Evolutionary conservation across 2,797 vertebrate genomes (phyloP).

Genomic region (Arnoldichthys spilopterus): DNA sequence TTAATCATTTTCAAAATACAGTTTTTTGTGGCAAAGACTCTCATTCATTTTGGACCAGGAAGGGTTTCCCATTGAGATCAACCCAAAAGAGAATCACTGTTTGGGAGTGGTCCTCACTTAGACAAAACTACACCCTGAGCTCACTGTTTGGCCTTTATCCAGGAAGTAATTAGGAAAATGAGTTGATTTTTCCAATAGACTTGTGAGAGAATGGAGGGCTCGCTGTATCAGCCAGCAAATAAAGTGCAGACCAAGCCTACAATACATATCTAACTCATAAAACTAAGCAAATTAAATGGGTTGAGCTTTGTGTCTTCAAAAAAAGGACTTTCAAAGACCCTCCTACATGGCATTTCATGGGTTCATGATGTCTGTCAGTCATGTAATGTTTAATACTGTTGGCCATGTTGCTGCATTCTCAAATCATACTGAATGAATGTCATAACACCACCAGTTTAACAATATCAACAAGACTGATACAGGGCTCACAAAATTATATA

Average conservation of each 20-base stretch:
- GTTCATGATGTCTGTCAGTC: background rate
- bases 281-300: background rate
- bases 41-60: no score
- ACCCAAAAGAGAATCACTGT: background rate
- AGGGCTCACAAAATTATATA: background rate
- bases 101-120: background rate
- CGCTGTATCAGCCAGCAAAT: background rate
- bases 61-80: no score
- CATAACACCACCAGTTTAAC: background rate
- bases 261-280: background rate
- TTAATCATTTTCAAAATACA: no score
- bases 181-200: background rate
- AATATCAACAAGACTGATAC: background rate
- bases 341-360: no score
- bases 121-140: slow-evolving; percentile 30
- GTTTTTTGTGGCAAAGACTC: no score
- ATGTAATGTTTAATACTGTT: background rate
- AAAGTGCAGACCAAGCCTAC: background rate
- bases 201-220: background rate
- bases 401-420: background rate
- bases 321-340: no score
- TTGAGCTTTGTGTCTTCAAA: no score
- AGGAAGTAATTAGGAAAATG: no score
- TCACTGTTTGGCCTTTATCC: background rate
- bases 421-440: slow-evolving; percentile 14